Evolutionary conservation across 2,888 invertebrate genomes (phyloP), one percentile per base, ranked within the genome.

Genomic region (Conistra vaccinii): DNA sequence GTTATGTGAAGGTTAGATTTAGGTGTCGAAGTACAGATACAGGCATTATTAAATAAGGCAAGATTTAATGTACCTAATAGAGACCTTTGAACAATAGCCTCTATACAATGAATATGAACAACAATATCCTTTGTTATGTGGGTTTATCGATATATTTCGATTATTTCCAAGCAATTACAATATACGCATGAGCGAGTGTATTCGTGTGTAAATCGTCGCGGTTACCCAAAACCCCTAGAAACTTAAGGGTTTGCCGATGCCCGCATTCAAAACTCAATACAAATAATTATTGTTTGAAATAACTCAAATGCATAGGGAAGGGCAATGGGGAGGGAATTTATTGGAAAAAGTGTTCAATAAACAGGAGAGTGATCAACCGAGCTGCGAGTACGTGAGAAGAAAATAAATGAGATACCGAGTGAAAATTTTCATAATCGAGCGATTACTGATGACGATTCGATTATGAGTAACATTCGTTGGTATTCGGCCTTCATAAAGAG

Each of bases 111-210:
- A 65, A 80, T 23, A 57, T 39, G 20, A 73, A 55, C 17, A 60
- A 71, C n/a, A 48, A 23, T 60, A 60, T 61, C 73, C 61, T 53
- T 62, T 73, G 58, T 69, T 32, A 61, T 67, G 58, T 73, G 55
- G 57, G 48, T 79, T 42, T 65, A 72, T 69, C 84, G 71, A 84
- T 80, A 80, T 66, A 80, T 82, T 84, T 79, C 48, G 48, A 83
- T 82, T 78, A 82, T 69, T 83, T 83, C 84, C 76, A 76, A 69
- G 62, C 80, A 72, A 83, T 82, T 84, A 82, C 69, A 62, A 76
- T 72, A 26, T 71, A 66, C 80, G 80, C 80, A 69, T 72, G 80
- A 57, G 23, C 45, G 58, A 63, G 39, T 80, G 61, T 69, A 62
- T 62, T 81, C 51, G 70, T 29, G 57, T 75, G 51, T 72, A 72